A percentile compares a stretch with the other conserved stretches of the same genome.
These are phyloP conservation scores for Lepisosteus oculatus DNA, from an alignment of 2,113 vertebrate species.

Conservation along the genomic window DNA sequence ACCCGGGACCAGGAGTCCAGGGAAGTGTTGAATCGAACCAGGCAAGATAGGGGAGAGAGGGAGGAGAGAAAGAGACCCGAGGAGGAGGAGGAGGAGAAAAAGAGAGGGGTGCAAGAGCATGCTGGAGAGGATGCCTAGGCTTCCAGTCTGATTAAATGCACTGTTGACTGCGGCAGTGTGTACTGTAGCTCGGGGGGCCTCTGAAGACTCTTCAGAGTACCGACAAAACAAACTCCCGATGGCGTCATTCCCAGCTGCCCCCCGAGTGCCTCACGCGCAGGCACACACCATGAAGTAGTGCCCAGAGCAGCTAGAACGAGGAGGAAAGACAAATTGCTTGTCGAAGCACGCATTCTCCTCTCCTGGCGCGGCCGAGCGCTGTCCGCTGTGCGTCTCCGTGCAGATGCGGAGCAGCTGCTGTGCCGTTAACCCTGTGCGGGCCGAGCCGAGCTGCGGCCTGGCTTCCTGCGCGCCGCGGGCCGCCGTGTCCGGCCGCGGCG, in stretches of 20 bases:
- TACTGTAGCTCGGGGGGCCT: constrained; percentile 17
- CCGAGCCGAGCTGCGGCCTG: too few relatives aligned
- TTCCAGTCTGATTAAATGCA: constrained; percentile 53
- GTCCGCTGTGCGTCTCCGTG: too few relatives aligned
- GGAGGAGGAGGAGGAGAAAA: constrained; percentile 20
- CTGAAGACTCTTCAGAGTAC: constrained; percentile 28
- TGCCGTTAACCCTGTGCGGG: too few relatives aligned
- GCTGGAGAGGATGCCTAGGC: constrained; percentile 40
- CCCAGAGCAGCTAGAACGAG: too few relatives aligned
- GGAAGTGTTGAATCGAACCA: background rate
- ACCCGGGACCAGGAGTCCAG: background rate
- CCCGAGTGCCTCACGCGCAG: background rate
- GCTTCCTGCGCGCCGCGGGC: too few relatives aligned
- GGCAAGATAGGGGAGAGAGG: constrained; percentile 25
- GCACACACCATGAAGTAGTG: background rate
- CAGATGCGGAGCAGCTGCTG: too few relatives aligned
- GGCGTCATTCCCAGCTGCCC: background rate
- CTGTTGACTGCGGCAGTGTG: constrained; percentile 32
- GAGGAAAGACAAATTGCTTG: too few relatives aligned
- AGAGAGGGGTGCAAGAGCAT: constrained; percentile 36
- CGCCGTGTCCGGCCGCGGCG: background rate
- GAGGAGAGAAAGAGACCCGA: constrained; percentile 7
- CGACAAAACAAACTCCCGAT: constrained; percentile 21
- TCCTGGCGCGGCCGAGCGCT: too few relatives aligned
- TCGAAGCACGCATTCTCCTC: too few relatives aligned